These are phyloP conservation scores for Hofmannophila pseudospretella DNA, from an alignment of 2,888 invertebrate species.

Conservation along the genomic window DNA sequence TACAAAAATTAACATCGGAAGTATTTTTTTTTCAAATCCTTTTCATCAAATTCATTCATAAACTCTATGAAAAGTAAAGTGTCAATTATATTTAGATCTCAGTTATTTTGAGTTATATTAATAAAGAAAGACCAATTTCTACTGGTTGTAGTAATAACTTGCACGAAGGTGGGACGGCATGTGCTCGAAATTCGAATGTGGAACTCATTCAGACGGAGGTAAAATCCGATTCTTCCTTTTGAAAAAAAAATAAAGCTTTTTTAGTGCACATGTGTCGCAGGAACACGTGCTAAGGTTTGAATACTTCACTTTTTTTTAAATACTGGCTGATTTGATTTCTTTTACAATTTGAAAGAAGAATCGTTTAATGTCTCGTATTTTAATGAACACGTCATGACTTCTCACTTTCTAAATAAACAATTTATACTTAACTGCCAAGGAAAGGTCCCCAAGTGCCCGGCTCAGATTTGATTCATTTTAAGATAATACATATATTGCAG, in stretches of 20 bases:
- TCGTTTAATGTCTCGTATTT: too few species aligned
- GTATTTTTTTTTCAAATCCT: conserved; percentile 10
- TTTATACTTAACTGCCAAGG: too few species aligned
- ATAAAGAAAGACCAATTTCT: conserved; percentile 20
- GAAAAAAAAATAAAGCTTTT: conserved; percentile 33
- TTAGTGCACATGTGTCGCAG: conserved; percentile 42
- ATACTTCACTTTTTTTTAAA: conserved; percentile 41
- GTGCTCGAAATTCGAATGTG: conserved; percentile 36
- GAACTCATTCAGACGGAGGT: conserved; percentile 40
- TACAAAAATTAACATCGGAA: conserved; percentile 4
- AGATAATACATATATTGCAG: too few species aligned
- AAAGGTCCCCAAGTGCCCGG: too few species aligned
- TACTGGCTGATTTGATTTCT: conserved; percentile 20
- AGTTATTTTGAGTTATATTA: conserved; percentile 5
- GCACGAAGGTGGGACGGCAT: conserved; percentile 34
- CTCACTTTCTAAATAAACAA: too few species aligned
- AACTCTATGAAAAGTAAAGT: conserved; percentile 10
- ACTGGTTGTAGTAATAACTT: conserved; percentile 21
- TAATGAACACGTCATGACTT: too few species aligned
- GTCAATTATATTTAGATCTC: conserved; percentile 15
- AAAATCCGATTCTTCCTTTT: conserved; percentile 57
- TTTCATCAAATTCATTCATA: conserved; percentile 21
- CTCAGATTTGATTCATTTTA: too few species aligned
- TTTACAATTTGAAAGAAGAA: too few species aligned
- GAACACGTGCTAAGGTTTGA: conserved; percentile 45